Base-by-base conservation (phyloP, 2,888 invertebrate genomes). In the Diogma glabrata region DNA sequence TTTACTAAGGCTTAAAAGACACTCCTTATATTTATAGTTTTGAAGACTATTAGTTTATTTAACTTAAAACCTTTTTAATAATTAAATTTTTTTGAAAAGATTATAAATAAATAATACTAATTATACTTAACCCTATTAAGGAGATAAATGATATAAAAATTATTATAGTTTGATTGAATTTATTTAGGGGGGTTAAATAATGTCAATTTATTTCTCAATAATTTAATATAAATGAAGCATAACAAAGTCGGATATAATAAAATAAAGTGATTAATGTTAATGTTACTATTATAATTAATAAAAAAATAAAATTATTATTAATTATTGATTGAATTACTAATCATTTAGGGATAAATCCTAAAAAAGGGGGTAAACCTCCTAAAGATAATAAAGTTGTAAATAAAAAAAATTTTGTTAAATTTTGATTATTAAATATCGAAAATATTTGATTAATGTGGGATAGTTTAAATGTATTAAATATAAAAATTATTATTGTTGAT, bases 301-400 rank as follows among this genome's bases (percentile, higher is more conserved):
- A 3, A 12, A 28, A 28, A 3, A 28, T 28, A 28, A 12, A 10
- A 3, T 28, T 28, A 4, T 4, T 28, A 3, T 3, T 28, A 12
- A n/a, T 28, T 28, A 28, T 3, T 3, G 3, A 28, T 79, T 70
- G n/a, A n/a, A n/a, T n/a, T n/a, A n/a, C n/a, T n/a, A n/a, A n/a
- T 36, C 36, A 36, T 36, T 36, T 36, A 14, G 36, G 36, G 5
- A 6, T 16, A 36, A 36, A 36, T 5, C 78, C 78, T 62, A 78
- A 60, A 60, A 79, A 77, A 0, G 78, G 78, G 0, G 78, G 78
- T 52, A 79, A 57, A 16, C 78, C 78, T 0, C 76, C 76, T 68
- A 78, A 63, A 1, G 76, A 78, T 55, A 79, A 49, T 61, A 78
- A 71, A 67, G 74, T 75, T 63, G 75, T 63, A 60, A 73, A 66